Base-by-base conservation (phyloP, 2,797 vertebrate genomes). In the Leptodactylus fallax region DNA sequence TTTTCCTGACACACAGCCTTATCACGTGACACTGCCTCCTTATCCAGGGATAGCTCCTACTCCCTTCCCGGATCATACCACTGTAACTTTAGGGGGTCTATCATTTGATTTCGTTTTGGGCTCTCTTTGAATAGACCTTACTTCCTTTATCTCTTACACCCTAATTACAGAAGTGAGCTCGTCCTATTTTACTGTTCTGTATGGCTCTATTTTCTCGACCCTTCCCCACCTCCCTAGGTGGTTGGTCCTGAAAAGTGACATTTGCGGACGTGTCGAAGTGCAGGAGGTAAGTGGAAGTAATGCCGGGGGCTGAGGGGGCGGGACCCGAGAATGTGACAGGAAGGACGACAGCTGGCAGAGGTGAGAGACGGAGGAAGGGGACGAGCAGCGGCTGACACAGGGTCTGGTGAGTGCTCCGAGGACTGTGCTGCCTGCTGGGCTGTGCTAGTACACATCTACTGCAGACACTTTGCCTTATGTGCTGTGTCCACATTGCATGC, bases 21-120 rank as follows among this genome's bases (percentile, higher is more conserved):
- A 23, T 65, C 69, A 72, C 69, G 69, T 72, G 69, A 45, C 23
- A 2, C 9, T 19, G 1, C 55, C 3, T 27, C 77, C 23, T 53
- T 53, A 8, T 53, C 6, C 12, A 3, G 23, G 6, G 49, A n/a
- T 61, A 23, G 11, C 51, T 10, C 58, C 5, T 23, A 19, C 16
- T 25, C 25, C 80, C 19, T 82, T 23, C 23, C 17, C 23, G 81
- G 81, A 83, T 3, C 25, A 56, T 71, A 71, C 81, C 65, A 83
- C 7, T 71, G 21, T 7, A 19, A 1, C 6, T 10, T 36, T 10
- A 7, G 81, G 81, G 67, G 23, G 25, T 12, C 7, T 53, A 13
- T n/a, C 16, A 36, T 71, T n/a, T 3, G 36, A 2, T 36, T 36
- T 36, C 36, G 36, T 36, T n/a, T n/a, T n/a, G n/a, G n/a, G n/a